These are phyloP conservation scores for Rana temporaria DNA, from an alignment of 2,113 vertebrate genomes.

Conservation along the genomic window DNA sequence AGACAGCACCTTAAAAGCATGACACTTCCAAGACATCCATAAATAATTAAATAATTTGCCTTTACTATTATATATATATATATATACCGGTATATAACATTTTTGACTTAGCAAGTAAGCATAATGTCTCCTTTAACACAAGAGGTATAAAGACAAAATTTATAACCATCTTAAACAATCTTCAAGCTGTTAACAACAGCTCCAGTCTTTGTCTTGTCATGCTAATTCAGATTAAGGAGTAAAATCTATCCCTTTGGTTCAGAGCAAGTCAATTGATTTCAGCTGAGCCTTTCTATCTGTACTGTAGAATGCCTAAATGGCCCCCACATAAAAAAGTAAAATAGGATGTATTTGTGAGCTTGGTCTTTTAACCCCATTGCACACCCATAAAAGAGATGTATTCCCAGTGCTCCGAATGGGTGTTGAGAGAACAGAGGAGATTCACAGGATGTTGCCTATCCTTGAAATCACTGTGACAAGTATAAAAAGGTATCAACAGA, in stretches of 20 bases:
- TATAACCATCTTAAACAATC: conserved; percentile 79
- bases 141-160: conserved; percentile 67
- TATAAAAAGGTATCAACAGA: neutral
- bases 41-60: neutral
- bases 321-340: conserved; percentile 60
- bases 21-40: neutral
- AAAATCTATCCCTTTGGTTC: conserved; percentile 73
- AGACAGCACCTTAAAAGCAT: conserved; percentile 13
- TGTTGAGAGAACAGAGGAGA: neutral
- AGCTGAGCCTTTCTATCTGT: conserved; percentile 65
- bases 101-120: neutral
- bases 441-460: conserved; percentile 29
- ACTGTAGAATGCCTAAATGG: conserved; percentile 59
- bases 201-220: conserved; percentile 78
- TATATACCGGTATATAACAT: neutral
- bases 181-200: conserved; percentile 75
- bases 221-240: conserved; percentile 78
- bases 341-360: neutral
- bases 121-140: neutral
- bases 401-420: conserved; percentile 2
- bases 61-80: neutral
- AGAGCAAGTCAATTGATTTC: conserved; percentile 71
- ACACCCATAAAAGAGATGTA: conserved; percentile 32
- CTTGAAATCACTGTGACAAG: conserved; percentile 1
- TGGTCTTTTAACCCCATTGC: conserved; percentile 26